Evolutionary conservation across 2,113 vertebrate species (phyloP).

Genomic region (Sterrhoptilus dennistouni): DNA sequence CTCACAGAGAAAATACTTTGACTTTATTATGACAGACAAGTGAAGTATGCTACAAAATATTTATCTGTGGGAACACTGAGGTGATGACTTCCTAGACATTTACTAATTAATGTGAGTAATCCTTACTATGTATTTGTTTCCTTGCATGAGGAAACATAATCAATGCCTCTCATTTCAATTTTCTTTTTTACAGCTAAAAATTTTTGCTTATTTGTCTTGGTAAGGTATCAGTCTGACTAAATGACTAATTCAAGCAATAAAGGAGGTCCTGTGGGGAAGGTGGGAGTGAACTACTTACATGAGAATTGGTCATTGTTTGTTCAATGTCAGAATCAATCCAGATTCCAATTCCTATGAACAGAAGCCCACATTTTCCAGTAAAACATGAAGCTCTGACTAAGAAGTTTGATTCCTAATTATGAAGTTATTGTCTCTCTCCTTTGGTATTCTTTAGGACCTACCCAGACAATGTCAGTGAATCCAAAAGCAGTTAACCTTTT

Average conservation of each 20-base stretch:
- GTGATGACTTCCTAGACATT: not conserved
- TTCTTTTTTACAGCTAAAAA: not conserved
- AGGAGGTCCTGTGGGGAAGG: not conserved
- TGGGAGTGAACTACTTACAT: not conserved
- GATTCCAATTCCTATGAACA: not conserved
- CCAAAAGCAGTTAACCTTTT: not conserved
- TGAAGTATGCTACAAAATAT: not conserved
- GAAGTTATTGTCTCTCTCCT: not conserved
- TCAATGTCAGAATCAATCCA: not conserved
- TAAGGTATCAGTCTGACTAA: not conserved
- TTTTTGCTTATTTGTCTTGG: not conserved
- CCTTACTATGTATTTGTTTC: not conserved
- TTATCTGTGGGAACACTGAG: not conserved
- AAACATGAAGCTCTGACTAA: constrained; percentile 22
- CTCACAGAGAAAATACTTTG: not conserved
- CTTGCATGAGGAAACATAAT: not conserved
- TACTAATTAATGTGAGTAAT: not conserved
- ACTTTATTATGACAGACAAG: not conserved
- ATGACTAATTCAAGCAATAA: not conserved
- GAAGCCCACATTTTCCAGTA: not conserved
- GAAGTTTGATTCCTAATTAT: not conserved
- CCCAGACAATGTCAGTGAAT: not conserved
- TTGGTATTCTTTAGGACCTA: not conserved
- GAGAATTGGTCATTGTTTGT: constrained; percentile 11
- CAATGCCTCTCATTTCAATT: not conserved